Percentiles rank a stretch among this genome's conserved stretches.
These are phyloP conservation scores for Macropus fuliginosus DNA, from an alignment of 2,797 vertebrate species.

Conservation along the genomic window DNA sequence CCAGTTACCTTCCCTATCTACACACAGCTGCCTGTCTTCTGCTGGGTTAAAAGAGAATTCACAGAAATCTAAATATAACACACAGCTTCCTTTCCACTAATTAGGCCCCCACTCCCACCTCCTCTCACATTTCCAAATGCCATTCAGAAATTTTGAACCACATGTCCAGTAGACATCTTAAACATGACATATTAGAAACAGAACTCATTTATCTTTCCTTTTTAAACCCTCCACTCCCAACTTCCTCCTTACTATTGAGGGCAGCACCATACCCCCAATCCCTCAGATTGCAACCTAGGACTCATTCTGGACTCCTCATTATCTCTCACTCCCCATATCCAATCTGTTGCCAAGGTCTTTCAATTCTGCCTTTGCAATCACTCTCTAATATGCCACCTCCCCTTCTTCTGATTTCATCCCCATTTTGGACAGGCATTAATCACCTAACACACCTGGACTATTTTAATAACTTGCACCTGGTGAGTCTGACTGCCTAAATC, in stretches of 20 bases:
- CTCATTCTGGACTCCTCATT: background rate
- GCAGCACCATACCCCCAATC: background rate
- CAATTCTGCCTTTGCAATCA: background rate
- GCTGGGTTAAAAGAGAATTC: background rate
- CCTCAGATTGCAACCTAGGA: background rate
- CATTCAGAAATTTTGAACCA: background rate
- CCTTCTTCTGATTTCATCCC: background rate
- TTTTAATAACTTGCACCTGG: background rate
- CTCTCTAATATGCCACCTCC: background rate
- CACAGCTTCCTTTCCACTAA: background rate
- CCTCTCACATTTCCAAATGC: background rate
- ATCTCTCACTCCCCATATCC: background rate
- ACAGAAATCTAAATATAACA: background rate
- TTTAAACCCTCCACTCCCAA: background rate
- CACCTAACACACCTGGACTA: background rate
- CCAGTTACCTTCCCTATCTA: background rate
- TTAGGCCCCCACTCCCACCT: background rate
- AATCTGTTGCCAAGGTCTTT: background rate
- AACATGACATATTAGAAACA: background rate
- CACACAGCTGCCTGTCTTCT: conserved; percentile 4
- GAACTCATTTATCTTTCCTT: background rate
- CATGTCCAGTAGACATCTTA: background rate
- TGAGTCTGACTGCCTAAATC: background rate
- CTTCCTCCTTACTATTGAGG: background rate
- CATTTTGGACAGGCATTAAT: background rate